A percentile compares a stretch with the other conserved stretches of the same genome.
Evolutionary conservation across 2,113 vertebrate genomes (phyloP).

Genomic region (Crotophaga sulcirostris): DNA sequence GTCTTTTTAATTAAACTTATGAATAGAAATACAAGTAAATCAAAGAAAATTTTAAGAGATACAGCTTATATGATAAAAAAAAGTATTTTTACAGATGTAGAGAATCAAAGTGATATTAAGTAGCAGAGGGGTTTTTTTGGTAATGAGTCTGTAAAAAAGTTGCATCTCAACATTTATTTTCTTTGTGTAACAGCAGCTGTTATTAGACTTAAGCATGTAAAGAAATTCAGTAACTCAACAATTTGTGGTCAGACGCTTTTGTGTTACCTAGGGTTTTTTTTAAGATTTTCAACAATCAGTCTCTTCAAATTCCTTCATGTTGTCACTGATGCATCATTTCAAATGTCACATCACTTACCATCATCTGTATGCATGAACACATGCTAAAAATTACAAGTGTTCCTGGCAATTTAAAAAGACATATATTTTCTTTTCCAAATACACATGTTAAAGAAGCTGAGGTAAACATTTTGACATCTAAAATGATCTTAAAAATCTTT

Average conservation of each 20-base stretch:
- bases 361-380: conserved; percentile 21
- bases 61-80: neutral
- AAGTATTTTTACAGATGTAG: neutral
- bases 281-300: neutral
- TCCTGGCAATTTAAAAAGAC: neutral
- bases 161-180: neutral
- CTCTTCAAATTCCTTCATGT: neutral
- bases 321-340: conserved; percentile 40
- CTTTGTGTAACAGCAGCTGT: neutral
- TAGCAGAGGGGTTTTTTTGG: neutral
- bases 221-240: neutral
- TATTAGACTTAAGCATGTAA: neutral
- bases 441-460: neutral
- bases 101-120: neutral
- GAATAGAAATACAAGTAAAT: neutral
- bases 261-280: neutral
- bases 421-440: neutral
- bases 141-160: neutral
- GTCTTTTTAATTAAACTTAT: neutral
- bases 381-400: neutral
- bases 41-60: neutral
- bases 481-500: neutral
- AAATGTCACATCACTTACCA: conserved; percentile 45
- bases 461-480: conserved; percentile 49
- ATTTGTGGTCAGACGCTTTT: neutral